These are phyloP conservation scores for Cepaea hortensis DNA, from an alignment of 2,888 invertebrate species.

Conservation along the genomic window DNA sequence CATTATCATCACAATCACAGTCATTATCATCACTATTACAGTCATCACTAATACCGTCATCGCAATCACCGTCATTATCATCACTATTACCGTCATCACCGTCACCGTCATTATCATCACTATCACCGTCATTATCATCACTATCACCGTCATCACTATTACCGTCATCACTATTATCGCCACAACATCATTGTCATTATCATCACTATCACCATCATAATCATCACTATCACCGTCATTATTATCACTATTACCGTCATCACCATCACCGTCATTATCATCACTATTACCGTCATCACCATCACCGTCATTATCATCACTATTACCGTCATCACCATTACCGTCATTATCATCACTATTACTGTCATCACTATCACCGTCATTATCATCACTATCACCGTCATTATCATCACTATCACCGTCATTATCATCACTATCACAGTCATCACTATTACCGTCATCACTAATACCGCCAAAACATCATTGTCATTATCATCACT, in stretches of 20 bases:
- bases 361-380: neutral
- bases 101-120: neutral
- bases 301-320: no score
- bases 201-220: neutral
- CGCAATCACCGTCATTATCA: neutral
- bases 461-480: no score
- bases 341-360: neutral
- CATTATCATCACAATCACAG: neutral
- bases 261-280: no score
- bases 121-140: neutral
- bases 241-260: neutral
- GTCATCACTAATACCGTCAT: neutral
- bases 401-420: neutral
- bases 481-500: neutral
- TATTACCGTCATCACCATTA: no score
- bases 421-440: no score
- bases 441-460: neutral
- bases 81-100: neutral
- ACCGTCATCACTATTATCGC: neutral
- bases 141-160: neutral
- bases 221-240: no score
- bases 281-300: neutral
- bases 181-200: neutral
- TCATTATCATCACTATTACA: neutral
- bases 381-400: neutral